Evolutionary conservation across 30 jellyfish, hydroid and myxozoan genomes (phyloP), one percentile per base, ranked within the genome.

Genomic region (Pelagia noctiluca): DNA sequence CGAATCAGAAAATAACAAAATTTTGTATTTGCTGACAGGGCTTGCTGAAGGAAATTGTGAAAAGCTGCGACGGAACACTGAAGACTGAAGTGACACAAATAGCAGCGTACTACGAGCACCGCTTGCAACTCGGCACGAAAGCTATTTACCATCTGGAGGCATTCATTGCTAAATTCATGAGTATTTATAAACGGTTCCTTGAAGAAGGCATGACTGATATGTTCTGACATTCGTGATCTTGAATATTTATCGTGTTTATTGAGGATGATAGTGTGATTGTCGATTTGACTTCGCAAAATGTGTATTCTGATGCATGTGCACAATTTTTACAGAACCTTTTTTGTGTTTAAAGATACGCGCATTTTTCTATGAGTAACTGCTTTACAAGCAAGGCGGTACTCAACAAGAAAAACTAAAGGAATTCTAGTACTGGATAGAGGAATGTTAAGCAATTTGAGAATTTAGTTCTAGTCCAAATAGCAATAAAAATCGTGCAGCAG

Each of bases 81-180:
- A 95, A 95, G 50, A 54, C 96, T 1, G 96, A 95, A 81, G 95
- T 95, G 71, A 85, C 91, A 1, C 97, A 95, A 52, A 35, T 89
- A 18, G 99, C 99, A 0, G 99, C 99, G 2, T 76, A 84, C 28
- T 88, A 95, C 35, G 99, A 95, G 76, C 97, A 88, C 85, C 60
- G 96, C 10, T 66, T 89, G 66, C 97, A 89, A 73, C 93, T 85
- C 57, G 99, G 99, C 11, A 88, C 97, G 49, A 95, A 95, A 78
- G 96, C 99, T 3, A 95, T 95, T 35, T 95, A 74, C 64, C 99
- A 95, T 63, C 81, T 95, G 65, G 99, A 95, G 74, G 99, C 99
- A 30, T 95, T 95, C 75, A 96, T 95, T 46, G 99, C 97, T 50
- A 90, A 95, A 32, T 95, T 95, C 52, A 95, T 95, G 99, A 89